Base-by-base conservation (phyloP, 2,888 invertebrate genomes). In the Drosophila multiciliata region DNA sequence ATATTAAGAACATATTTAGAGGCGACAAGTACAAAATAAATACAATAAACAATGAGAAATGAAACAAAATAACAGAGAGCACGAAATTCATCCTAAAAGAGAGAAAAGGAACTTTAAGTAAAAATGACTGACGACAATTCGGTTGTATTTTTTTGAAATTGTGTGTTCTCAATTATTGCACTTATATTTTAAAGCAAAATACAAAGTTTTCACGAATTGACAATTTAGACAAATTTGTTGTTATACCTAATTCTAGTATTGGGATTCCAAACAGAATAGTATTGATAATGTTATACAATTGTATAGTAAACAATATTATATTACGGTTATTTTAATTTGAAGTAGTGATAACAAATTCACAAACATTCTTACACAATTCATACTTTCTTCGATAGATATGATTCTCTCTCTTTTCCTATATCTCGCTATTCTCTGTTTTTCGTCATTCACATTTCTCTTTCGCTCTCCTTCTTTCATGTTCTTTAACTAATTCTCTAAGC, bases 401-500 rank as follows among this genome's bases (percentile, higher is more conserved):
- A 40, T 36, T 57, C 40, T n/a, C 33, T 11, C 50, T 42, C 12
- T 17, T 8, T 53, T 20, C n/a, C 12, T 36, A 29, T 29, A 7
- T 29, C 29, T 33, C 26, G 12, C 35, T 5, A 20, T 42, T 42
- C n/a, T 45, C 12, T 45, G 45, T 7, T 15, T 15, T 23, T 15
- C 35, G 23, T 26, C 53, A 7, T 53, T 20, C 6, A 1, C 2
- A 20, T 36, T 17, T 40, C 23, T 48, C 23, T 45, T 32, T 23
- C 35, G 8, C 52, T 45, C 20, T 17, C 8, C 36, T 26, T 20
- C 15, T 38, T 42, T 5, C 5, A 35, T 54, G 35, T 58, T 42
- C 53, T 61, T 35, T 29, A 32, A 55, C 60, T 79, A 69, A 72
- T 75, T 81, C 64, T 57, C 73, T 89, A 84, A 54, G 73, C 73